Conservation (phyloP, 2,797 vertebrate genomes). For the Macroramphosus scolopax region DNA sequence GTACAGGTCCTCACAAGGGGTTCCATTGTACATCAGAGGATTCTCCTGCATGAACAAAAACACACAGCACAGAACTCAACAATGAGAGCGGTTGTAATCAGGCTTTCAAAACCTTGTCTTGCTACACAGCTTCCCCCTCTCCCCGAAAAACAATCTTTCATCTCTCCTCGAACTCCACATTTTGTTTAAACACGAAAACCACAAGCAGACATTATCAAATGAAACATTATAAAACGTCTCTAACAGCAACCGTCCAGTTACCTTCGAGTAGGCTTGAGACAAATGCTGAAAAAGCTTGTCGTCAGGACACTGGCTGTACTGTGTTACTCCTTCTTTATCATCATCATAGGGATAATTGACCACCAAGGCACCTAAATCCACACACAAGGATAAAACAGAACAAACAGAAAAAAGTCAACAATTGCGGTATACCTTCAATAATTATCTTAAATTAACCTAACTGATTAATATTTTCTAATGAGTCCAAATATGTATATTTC, state of each 20-base stretch:
- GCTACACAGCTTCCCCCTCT: too few species aligned
- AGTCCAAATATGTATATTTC: too few species aligned
- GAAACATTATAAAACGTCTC: conserved; percentile 5
- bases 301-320: conserved; percentile 89
- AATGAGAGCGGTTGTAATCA: conserved; percentile 23
- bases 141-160: too few species aligned
- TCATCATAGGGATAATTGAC: conserved; percentile 98
- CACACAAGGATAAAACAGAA: conserved; percentile 1
- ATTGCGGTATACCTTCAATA: too few species aligned
- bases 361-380: conserved; percentile 87
- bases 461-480: too few species aligned
- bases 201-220: background rate
- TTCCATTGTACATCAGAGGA: conserved; percentile 86
- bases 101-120: conserved; percentile 5
- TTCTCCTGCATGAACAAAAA: conserved; percentile 82
- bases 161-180: too few species aligned
- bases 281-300: conserved; percentile 88
- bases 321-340: conserved; percentile 72
- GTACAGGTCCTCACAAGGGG: conserved; percentile 86
- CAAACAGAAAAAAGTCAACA: background rate
- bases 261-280: conserved; percentile 89
- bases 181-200: too few species aligned
- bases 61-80: conserved; percentile 34
- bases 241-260: conserved; percentile 55
- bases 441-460: too few species aligned